Evolutionary conservation across 2,113 vertebrate genomes (phyloP).

Genomic region (Trichechus manatus): DNA sequence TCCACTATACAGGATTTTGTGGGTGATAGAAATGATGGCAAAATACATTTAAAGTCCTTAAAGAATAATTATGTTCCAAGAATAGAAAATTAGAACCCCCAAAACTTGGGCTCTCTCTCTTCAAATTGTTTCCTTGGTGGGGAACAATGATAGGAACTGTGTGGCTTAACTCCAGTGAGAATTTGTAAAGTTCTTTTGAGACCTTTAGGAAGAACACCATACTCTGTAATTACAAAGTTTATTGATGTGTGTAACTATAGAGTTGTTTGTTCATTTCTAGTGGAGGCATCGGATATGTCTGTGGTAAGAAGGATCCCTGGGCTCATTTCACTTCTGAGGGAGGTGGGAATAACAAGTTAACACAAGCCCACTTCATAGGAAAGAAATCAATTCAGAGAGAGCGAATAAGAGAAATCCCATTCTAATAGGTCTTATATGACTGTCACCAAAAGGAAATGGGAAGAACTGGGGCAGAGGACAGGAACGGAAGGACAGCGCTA

Average conservation of each 20-base stretch:
- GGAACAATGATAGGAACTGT: neutral
- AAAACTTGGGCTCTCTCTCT: neutral
- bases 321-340: neutral
- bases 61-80: slow-evolving; percentile 18
- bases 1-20: neutral
- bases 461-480: neutral
- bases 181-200: neutral
- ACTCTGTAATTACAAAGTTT: neutral
- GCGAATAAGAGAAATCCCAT: neutral
- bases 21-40: neutral
- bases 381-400: slow-evolving; percentile 16
- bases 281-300: neutral
- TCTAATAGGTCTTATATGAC: neutral
- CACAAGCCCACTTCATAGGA: neutral
- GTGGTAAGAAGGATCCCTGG: neutral
- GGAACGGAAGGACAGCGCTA: neutral
- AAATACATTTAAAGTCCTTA: neutral
- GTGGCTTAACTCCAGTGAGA: neutral
- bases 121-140: neutral
- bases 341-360: neutral
- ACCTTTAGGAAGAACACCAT: neutral
- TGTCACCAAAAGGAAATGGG: neutral
- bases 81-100: slow-evolving; percentile 29
- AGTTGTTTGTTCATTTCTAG: neutral
- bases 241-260: neutral